Evolutionary conservation across 2,113 vertebrate species (phyloP).

Genomic region (Suricata suricatta): DNA sequence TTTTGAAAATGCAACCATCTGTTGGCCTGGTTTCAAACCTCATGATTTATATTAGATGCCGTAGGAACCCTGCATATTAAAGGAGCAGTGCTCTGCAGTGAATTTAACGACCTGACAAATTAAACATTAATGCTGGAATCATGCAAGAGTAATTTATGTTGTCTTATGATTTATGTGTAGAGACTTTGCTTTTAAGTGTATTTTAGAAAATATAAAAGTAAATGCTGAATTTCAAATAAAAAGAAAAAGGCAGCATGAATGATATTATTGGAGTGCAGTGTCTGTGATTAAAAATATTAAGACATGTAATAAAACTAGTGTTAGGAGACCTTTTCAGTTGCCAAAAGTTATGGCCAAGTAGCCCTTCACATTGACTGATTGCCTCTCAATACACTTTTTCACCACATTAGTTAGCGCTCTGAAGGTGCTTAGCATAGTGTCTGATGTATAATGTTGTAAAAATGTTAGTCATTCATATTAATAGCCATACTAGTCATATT

Average conservation of each 20-base stretch:
- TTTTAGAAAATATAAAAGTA: slow-evolving; percentile 55
- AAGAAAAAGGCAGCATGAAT: slow-evolving; percentile 11
- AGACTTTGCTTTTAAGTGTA: slow-evolving; percentile 11
- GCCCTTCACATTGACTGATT: slow-evolving; percentile 1
- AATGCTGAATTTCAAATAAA: slow-evolving; percentile 47
- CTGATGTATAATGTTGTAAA: neutral
- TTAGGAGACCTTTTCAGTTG: slow-evolving; percentile 46
- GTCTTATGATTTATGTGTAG: neutral
- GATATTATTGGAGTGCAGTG: neutral
- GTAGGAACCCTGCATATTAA: slow-evolving; percentile 14
- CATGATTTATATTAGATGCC: slow-evolving; percentile 36
- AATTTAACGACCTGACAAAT: slow-evolving; percentile 14
- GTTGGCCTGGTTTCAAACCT: slow-evolving; percentile 44
- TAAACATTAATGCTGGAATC: neutral
- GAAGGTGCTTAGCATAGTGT: neutral
- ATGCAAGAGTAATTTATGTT: neutral
- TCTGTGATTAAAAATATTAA: slow-evolving; percentile 40
- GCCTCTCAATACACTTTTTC: slow-evolving; percentile 40
- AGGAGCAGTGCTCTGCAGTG: slow-evolving; percentile 39
- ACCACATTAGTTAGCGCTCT: neutral
- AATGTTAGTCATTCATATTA: slow-evolving; percentile 1
- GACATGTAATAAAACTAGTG: slow-evolving; percentile 33
- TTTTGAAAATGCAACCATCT: slow-evolving; percentile 71
- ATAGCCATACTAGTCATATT: neutral
- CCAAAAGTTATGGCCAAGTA: neutral